Percentiles rank a stretch among this genome's conserved stretches.
These are phyloP conservation scores for Cavia aperea DNA, from an alignment of 2,113 vertebrate species.

Conservation along the genomic window DNA sequence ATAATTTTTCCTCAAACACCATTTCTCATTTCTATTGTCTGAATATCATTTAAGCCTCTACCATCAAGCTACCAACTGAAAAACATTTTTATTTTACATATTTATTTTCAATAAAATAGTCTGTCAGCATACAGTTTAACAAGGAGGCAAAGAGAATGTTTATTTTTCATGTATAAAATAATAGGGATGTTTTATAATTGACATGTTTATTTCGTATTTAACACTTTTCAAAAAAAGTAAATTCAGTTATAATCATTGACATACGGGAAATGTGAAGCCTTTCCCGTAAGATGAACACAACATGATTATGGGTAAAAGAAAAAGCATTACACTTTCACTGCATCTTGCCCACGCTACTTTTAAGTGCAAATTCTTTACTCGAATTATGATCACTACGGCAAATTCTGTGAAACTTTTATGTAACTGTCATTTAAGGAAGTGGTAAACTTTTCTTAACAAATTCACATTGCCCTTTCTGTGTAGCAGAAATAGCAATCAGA, in stretches of 20 bases:
- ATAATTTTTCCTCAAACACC: not conserved
- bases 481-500: not conserved
- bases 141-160: not conserved
- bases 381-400: not conserved
- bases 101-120: slow-evolving; percentile 26
- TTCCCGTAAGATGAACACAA: not conserved
- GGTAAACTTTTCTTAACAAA: not conserved
- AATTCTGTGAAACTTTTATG: not conserved
- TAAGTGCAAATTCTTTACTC: not conserved
- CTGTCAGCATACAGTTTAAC: not conserved
- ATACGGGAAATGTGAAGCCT: not conserved
- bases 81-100: not conserved
- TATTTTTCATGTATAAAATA: not conserved
- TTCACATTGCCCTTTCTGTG: not conserved
- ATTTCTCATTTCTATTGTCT: slow-evolving; percentile 16
- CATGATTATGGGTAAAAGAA: not conserved
- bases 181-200: not conserved
- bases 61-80: not conserved
- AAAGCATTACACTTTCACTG: not conserved
- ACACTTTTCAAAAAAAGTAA: not conserved
- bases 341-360: not conserved
- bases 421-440: not conserved
- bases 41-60: not conserved
- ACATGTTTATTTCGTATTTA: not conserved
- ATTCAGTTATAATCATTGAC: not conserved